A percentile compares a stretch with the other conserved stretches of the same genome.
These are phyloP conservation scores for Fulica atra DNA, from an alignment of 2,113 vertebrate genomes.

Conservation along the genomic window DNA sequence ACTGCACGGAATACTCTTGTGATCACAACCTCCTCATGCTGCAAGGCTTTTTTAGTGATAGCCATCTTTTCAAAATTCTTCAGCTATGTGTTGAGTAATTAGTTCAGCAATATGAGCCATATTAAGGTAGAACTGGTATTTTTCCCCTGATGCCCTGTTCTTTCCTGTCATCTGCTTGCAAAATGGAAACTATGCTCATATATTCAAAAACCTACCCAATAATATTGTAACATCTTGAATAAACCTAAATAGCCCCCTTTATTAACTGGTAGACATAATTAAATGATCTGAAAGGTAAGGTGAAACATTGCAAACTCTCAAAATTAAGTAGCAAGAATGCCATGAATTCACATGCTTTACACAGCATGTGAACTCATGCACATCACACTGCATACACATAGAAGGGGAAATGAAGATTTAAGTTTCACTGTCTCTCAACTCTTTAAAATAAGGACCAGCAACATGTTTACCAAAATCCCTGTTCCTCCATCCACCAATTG, in stretches of 20 bases:
- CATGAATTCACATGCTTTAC: background rate
- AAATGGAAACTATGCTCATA: background rate
- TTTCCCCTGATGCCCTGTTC: background rate
- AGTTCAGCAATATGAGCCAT: background rate
- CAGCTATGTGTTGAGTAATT: background rate
- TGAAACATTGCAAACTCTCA: background rate
- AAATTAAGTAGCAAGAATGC: background rate
- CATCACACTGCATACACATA: no score
- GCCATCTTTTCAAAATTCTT: background rate
- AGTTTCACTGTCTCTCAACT: background rate
- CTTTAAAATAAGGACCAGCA: background rate
- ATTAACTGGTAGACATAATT: background rate
- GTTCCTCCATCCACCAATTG: background rate
- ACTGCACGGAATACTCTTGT: background rate
- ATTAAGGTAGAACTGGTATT: background rate
- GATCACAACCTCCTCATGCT: background rate
- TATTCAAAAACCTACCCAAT: background rate
- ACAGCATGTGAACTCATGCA: background rate
- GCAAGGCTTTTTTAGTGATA: background rate
- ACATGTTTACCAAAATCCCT: background rate
- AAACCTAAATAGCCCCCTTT: background rate
- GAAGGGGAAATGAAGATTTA: background rate
- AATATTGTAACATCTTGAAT: background rate
- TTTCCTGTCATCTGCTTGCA: background rate
- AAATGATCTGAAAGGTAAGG: background rate